phyloP scores from a whole-genome alignment of 2,888 invertebrate genomes.

The Pyralis farinalis region DNA sequence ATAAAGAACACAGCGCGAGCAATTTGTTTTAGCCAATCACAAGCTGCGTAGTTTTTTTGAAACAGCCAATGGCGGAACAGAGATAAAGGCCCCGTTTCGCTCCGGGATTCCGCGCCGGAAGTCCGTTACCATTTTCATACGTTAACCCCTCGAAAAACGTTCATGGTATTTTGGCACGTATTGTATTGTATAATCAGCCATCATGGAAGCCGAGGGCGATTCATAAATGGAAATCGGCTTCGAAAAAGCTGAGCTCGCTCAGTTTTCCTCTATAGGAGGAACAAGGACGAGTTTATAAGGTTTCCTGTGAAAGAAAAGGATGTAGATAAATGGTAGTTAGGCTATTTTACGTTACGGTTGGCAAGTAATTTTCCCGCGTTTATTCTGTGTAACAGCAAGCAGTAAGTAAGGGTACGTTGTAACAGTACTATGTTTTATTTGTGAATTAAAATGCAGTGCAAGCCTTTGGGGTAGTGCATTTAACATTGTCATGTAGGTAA shows the following conservation, averaged over 20 bases:
- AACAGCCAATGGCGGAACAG: constrained; percentile 74
- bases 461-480: too few species aligned
- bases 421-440: constrained; percentile 25
- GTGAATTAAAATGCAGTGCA: constrained; percentile 14
- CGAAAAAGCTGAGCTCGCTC: constrained; percentile 67
- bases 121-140: constrained; percentile 48
- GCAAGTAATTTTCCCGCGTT: constrained; percentile 76
- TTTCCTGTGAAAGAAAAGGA: constrained; percentile 35
- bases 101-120: constrained; percentile 44
- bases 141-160: constrained; percentile 39
- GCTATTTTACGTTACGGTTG: constrained; percentile 40
- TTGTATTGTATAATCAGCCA: constrained; percentile 80
- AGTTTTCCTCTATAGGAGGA: constrained; percentile 38
- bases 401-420: constrained; percentile 44
- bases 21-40: constrained; percentile 81
- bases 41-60: constrained; percentile 66
- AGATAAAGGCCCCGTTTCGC: constrained; percentile 67
- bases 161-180: constrained; percentile 60
- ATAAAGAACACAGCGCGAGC: constrained; percentile 71
- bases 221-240: constrained; percentile 47
- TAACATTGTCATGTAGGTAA: too few species aligned
- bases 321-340: constrained; percentile 44
- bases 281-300: constrained; percentile 34
- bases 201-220: constrained; percentile 75
- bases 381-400: constrained; percentile 47